Base-by-base conservation (phyloP, 2,113 vertebrate genomes). In the Eudyptes chrysolophus region DNA sequence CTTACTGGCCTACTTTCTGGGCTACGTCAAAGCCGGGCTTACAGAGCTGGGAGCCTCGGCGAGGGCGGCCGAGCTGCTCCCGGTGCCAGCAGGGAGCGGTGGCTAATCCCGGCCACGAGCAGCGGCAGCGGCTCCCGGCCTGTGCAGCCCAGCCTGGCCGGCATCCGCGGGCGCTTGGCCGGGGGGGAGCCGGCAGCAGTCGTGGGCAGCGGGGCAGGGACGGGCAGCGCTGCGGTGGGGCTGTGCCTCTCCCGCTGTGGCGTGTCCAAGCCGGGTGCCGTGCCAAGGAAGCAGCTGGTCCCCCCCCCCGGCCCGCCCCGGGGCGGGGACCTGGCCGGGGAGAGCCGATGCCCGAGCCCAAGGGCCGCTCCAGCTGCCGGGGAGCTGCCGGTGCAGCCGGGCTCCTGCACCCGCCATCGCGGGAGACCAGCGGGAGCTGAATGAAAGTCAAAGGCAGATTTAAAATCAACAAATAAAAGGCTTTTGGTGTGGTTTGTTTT, bases 1-100 rank as follows among this genome's bases (percentile, higher is more conserved):
- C 89, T 88, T 87, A 83, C 95, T 97, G 93, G 96, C 94, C 94
- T 98, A 94, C 95, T 96, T 94, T 97, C 94, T 29, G 77, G 57
- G 87, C 89, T 77, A 94, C 92, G 94, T 94, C 96, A 97, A 95
- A 97, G 92, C 94, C 84, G 26, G 93, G 87, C 92, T 94, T 72
- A 87, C 81, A 58, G 88, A 94, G 92, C 90, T 49, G 40, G 46
- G 78, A 92, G 87, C 68, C 78, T 52, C 72, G 27, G 70, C 14
- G 42, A 85, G 86, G 78, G 90, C 82, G 78, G 88, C 92, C 71
- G 82, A 71, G 86, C 85, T 7, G 83, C 81, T 78, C 40, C 87
- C 64, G 26, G 77, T 55, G 84, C 90, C 94, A 57, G 90, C 62
- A 26, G 87, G 71, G 75, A 94, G 83, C 42, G 16, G 44, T 10